Conservation (phyloP, 2,888 invertebrate species). For the Oxyteleia sp. region DNA sequence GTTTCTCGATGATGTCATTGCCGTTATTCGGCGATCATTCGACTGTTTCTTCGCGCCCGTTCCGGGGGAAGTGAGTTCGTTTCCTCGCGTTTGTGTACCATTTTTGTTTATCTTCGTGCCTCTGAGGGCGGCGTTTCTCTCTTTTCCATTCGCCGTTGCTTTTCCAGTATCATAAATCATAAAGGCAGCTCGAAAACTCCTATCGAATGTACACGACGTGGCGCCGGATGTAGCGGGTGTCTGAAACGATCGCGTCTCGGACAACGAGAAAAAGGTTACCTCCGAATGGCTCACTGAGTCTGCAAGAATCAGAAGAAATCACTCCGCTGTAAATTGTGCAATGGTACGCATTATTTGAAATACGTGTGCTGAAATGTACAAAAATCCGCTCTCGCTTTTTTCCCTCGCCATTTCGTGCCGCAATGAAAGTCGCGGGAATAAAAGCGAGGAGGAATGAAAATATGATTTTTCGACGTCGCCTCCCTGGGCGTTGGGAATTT, state of each 20-base stretch:
- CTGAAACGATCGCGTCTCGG: conserved; percentile 79
- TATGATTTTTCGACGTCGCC: conserved; percentile 1
- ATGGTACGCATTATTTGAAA: conserved; percentile 50
- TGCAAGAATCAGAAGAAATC: conserved; percentile 68
- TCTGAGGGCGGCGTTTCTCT: not conserved
- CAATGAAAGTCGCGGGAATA: conserved; percentile 29
- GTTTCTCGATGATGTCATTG: conserved; percentile 6
- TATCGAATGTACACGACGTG: conserved; percentile 79
- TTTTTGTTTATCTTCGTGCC: conserved; percentile 42
- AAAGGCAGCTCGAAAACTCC: conserved; percentile 79
- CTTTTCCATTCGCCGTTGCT: conserved; percentile 46
- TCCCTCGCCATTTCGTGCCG: conserved; percentile 9
- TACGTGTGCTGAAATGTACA: conserved; percentile 72
- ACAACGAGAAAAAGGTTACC: conserved; percentile 66
- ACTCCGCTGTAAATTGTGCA: conserved; percentile 63
- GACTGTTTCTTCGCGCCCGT: not conserved
- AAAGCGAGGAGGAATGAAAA: conserved; percentile 21
- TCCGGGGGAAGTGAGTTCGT: not conserved
- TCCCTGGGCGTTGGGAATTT: not conserved
- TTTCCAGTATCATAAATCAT: conserved; percentile 77
- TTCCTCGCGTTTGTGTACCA: conserved; percentile 11
- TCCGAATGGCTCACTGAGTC: conserved; percentile 68
- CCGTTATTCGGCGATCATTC: not conserved
- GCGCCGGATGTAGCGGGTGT: conserved; percentile 81
- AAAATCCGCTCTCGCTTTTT: conserved; percentile 66